Evolutionary conservation across 1,140 invertebrate species (phyloP).

Genomic region (Sitobion miscanthi): DNA sequence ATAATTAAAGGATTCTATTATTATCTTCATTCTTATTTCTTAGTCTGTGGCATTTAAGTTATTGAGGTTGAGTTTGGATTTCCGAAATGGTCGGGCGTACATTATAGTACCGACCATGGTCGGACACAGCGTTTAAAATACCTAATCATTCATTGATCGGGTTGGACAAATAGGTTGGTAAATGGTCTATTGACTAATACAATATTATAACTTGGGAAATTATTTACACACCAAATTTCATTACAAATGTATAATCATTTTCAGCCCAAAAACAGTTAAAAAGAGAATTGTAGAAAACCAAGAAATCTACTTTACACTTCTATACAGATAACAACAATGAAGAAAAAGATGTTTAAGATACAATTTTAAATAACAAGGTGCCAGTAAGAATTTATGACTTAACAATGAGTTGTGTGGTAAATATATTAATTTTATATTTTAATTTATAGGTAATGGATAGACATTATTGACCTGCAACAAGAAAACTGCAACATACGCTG

Average conservation of each 20-base stretch:
- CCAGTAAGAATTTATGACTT: conserved; percentile 43
- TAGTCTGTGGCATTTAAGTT: no score
- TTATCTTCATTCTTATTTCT: no score
- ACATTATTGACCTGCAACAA: conserved; percentile 75
- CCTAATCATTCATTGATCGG: conserved; percentile 75
- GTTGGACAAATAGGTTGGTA: conserved; percentile 82
- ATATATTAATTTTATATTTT: background rate
- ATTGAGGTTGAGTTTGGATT: no score
- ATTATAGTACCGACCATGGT: no score
- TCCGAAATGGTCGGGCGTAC: no score
- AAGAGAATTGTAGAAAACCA: conserved; percentile 63
- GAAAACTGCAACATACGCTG: conserved; percentile 80
- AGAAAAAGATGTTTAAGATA: conserved; percentile 63
- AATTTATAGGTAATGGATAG: conserved; percentile 62
- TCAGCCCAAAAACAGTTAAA: conserved; percentile 72
- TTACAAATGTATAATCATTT: conserved; percentile 37
- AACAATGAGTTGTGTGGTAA: background rate
- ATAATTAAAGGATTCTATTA: no score
- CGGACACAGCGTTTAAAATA: conserved; percentile 70
- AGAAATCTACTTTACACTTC: conserved; percentile 67
- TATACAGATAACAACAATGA: conserved; percentile 71
- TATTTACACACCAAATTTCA: background rate
- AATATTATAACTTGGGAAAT: background rate
- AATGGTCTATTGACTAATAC: background rate
- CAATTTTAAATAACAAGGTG: conserved; percentile 47